These are phyloP conservation scores for Metopia argyrocephala DNA, from an alignment of 2,888 invertebrate genomes.

Conservation along the genomic window DNA sequence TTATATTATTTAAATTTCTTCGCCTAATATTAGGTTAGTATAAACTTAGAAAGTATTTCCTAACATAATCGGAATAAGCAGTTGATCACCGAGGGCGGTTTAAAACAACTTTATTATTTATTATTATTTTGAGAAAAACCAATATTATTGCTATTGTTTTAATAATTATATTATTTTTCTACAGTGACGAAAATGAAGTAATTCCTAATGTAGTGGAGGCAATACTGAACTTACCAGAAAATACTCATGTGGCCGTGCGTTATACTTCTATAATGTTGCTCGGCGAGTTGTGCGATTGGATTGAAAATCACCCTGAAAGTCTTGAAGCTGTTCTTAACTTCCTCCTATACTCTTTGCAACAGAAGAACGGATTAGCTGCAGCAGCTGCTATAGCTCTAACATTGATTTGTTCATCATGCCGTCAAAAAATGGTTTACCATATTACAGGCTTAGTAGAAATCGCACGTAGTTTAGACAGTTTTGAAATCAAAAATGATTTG, in stretches of 20 bases:
- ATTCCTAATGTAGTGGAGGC: conserved; percentile 96
- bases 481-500: conserved; percentile 86
- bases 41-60: no score
- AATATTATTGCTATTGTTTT: neutral
- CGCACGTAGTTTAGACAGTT: conserved; percentile 85
- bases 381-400: conserved; percentile 92
- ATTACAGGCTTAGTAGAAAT: conserved; percentile 86
- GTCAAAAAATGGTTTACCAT: conserved; percentile 87
- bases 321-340: conserved; percentile 91
- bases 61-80: no score
- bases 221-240: conserved; percentile 89
- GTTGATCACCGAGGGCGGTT: no score
- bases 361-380: conserved; percentile 84
- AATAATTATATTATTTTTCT: conserved; percentile 66
- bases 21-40: no score
- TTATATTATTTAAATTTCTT: no score
- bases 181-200: conserved; percentile 92
- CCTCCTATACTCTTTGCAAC: conserved; percentile 85
- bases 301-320: conserved; percentile 90
- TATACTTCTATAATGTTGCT: conserved; percentile 92
- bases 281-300: conserved; percentile 97
- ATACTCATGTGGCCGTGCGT: conserved; percentile 91
- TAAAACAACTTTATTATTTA: neutral
- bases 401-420: conserved; percentile 90
- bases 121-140: no score